phyloP scores from a whole-genome alignment of 2,113 vertebrate species.

The Megaleporinus macrocephalus region DNA sequence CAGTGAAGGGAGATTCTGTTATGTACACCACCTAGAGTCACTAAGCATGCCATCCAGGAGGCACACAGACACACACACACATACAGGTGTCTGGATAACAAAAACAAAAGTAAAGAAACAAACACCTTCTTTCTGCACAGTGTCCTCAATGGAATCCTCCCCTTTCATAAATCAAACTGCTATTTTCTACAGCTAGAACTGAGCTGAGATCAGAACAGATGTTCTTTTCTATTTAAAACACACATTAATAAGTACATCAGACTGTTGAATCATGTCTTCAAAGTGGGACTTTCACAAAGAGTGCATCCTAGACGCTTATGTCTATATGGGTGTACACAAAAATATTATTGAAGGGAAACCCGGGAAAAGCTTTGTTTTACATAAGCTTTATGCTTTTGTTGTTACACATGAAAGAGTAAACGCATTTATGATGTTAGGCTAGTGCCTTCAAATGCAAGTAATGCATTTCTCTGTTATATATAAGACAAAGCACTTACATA shows the following conservation, averaged over 20 bases:
- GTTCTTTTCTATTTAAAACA: neutral
- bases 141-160: neutral
- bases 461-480: no score
- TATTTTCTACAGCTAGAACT: neutral
- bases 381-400: no score
- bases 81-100: neutral
- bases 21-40: neutral
- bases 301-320: neutral
- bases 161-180: conserved; percentile 13
- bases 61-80: neutral
- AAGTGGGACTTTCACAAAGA: neutral
- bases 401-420: no score
- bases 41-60: neutral
- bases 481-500: no score
- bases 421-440: no score
- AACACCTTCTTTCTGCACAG: neutral
- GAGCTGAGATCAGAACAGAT: neutral
- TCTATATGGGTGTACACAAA: neutral
- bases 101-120: neutral
- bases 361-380: no score
- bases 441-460: no score
- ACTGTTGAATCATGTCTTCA: conserved; percentile 10
- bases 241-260: neutral
- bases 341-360: no score
- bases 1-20: neutral